Conservation (phyloP, 1,140 invertebrate genomes). For the Drosophila repleta region DNA sequence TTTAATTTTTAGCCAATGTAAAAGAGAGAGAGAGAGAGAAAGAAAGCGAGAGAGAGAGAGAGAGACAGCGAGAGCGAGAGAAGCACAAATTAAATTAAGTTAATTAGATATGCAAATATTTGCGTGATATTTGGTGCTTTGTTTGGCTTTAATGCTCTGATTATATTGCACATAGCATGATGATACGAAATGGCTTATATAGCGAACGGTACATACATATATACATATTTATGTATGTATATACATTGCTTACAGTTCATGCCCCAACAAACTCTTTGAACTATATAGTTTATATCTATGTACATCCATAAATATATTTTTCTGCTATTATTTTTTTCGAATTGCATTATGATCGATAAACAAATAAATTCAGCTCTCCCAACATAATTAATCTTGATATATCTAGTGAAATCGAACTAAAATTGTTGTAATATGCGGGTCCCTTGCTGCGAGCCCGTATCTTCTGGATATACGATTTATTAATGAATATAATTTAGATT, state of each 20-base stretch:
- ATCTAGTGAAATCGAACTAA: neutral
- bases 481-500: too few relatives aligned
- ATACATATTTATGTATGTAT: too few relatives aligned
- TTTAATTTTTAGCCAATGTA: conserved; percentile 10
- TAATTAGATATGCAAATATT: conserved; percentile 57
- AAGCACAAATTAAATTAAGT: conserved; percentile 39
- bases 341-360: too few relatives aligned
- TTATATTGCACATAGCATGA: conserved; percentile 40
- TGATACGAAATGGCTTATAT: neutral
- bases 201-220: too few relatives aligned
- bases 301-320: neutral
- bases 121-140: conserved; percentile 50
- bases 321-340: too few relatives aligned
- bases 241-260: too few relatives aligned
- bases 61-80: too few relatives aligned
- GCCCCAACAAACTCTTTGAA: too few relatives aligned
- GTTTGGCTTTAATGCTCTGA: conserved; percentile 43
- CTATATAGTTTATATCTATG: neutral
- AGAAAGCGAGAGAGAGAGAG: neutral
- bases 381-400: too few relatives aligned
- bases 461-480: too few relatives aligned
- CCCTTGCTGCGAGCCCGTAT: neutral
- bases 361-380: too few relatives aligned
- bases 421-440: neutral
- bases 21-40: conserved; percentile 4